These are phyloP conservation scores for Hedya salicella DNA, from an alignment of 2,888 invertebrate genomes.

Conservation along the genomic window DNA sequence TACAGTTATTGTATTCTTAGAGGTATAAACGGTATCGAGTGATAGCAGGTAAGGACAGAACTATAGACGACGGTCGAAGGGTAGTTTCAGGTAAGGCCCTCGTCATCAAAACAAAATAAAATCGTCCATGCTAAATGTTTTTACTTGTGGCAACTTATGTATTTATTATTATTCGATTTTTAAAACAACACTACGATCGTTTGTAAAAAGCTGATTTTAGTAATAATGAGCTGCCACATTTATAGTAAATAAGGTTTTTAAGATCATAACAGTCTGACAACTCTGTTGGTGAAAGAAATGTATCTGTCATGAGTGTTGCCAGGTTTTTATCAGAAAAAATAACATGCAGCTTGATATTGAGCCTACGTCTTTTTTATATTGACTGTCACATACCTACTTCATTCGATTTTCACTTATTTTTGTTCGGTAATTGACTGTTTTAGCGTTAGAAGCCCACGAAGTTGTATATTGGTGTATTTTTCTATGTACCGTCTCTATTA, in stretches of 20 bases:
- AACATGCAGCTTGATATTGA: no score
- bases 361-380: not conserved
- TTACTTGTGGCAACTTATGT: not conserved
- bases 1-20: not conserved
- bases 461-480: no score
- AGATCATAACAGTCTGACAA: no score
- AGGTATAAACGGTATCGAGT: not conserved
- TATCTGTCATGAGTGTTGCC: not conserved
- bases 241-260: no score
- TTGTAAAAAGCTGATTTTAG: no score
- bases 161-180: no score
- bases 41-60: not conserved
- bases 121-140: not conserved
- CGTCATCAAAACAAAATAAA: not conserved
- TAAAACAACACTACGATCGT: no score
- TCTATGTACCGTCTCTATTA: no score
- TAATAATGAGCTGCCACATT: no score
- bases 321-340: not conserved
- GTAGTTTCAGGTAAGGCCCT: not conserved
- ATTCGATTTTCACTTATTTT: not conserved
- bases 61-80: not conserved
- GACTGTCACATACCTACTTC: not conserved
- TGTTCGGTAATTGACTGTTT: slow-evolving; percentile 2
- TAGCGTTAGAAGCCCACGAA: not conserved
- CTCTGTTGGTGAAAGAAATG: no score